Evolutionary conservation across 1,140 invertebrate species (phyloP), one percentile per base, ranked within the genome.

Genomic region (Bombus breviceps): DNA sequence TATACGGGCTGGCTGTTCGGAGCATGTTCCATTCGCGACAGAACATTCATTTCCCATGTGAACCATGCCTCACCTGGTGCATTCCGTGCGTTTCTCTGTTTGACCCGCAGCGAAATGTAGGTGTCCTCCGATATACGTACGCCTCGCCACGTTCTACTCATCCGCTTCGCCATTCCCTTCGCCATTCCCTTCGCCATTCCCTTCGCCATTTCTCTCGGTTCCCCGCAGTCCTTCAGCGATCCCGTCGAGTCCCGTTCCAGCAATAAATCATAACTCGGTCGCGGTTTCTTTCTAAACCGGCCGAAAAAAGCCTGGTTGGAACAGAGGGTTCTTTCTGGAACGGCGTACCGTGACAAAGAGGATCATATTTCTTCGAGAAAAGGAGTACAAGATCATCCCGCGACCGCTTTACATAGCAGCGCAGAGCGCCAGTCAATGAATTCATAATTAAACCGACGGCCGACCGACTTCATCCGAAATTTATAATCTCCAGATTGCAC

Each of bases 41-140:
- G 93, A 94, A 93, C 94, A 94, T 94, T 95, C 92, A 94, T 95
- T 94, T 95, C 94, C 94, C 94, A 93, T 93, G 94, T 95, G 94
- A 94, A 94, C 94, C 93, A 94, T 94, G 94, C 92, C 92, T 95
- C 94, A 95, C 92, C 92, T 93, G 92, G 81, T 79, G 74, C 74
- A 86, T 69, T 87, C 87, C 80, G 77, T 76, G 57, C 77, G 25
- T 62, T 81, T 81, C 86, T 83, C 74, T 89, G 69, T 86, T 88
- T 68, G 75, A 85, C 83, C 86, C 39, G 71, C 69, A 57, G 79
- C 64, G 62, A 68, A 69, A 86, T 76, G 59, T 80, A 83, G 69
- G 32, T 76, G 32, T n/a, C 9, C n/a, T 13, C 13, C 34, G 15
- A 32, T n/a, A 32, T 28, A 53, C 47, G 47, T 53, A 53, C 47